A percentile compares a stretch with the other conserved stretches of the same genome.
Evolutionary conservation across 2,113 vertebrate species (phyloP).

Genomic region (Oceanodroma tethys): DNA sequence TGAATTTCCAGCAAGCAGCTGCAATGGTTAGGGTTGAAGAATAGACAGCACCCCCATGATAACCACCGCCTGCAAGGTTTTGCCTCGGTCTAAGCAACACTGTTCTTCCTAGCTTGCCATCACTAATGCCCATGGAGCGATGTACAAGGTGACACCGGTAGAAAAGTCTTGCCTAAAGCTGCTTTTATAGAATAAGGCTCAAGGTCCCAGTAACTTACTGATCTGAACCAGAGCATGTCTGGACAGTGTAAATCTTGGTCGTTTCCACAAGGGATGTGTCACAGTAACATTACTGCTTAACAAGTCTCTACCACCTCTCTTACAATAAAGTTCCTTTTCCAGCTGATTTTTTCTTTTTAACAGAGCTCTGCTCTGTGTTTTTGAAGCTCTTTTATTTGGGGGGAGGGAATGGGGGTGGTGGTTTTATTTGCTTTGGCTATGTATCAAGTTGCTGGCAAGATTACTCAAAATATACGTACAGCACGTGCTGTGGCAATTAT

Average conservation of each 20-base stretch:
- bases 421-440: neutral
- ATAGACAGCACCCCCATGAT: too few species aligned
- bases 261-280: neutral
- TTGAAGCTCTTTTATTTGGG: neutral
- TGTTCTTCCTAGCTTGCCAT: neutral
- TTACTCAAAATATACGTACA: neutral
- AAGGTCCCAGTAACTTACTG: neutral
- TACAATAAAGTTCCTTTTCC: neutral
- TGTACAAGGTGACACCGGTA: neutral
- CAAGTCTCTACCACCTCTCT: neutral
- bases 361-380: neutral
- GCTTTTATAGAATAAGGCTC: neutral
- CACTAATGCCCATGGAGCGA: neutral
- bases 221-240: neutral
- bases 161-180: neutral
- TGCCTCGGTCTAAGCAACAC: neutral
- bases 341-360: neutral
- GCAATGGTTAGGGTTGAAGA: neutral
- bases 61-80: neutral
- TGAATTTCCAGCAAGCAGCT: neutral
- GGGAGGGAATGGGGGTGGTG: too few species aligned
- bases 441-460: neutral
- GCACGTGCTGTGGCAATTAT: neutral
- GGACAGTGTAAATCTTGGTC: neutral
- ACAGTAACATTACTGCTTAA: neutral